A percentile compares a stretch with the other conserved stretches of the same genome.
Conservation (phyloP, 92 coral and sea anemone species). For the Isaurus tuberculatus region DNA sequence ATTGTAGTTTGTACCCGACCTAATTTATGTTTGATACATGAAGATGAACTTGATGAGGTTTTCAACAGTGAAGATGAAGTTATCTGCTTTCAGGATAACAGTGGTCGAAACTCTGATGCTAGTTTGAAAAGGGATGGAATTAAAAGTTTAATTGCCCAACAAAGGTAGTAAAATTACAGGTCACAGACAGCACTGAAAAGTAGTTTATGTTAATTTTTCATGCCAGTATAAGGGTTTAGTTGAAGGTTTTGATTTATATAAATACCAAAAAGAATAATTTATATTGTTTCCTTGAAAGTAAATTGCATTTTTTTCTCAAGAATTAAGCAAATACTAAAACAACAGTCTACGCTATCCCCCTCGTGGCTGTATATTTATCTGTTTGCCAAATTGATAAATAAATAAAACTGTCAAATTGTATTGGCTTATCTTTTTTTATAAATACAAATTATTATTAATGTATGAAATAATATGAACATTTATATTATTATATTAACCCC, state of each 20-base stretch:
- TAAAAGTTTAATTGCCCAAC: constrained; percentile 13
- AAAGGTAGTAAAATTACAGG: neutral
- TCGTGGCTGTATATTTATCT: neutral
- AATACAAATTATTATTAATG: no score
- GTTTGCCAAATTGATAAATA: neutral
- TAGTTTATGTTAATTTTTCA: neutral
- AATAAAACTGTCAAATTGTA: neutral
- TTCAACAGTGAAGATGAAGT: constrained; percentile 38
- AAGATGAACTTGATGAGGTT: constrained; percentile 27
- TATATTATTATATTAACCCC: neutral
- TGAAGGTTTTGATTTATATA: neutral
- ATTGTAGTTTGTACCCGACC: constrained; percentile 48
- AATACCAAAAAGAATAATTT: neutral
- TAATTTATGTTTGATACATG: constrained; percentile 45
- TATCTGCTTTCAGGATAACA: constrained; percentile 41
- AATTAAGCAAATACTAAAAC: neutral
- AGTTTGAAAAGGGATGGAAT: constrained; percentile 34
- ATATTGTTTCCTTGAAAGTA: neutral
- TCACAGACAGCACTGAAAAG: constrained; percentile 13
- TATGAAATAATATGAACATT: no score
- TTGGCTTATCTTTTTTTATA: neutral
- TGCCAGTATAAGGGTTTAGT: neutral
- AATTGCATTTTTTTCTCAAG: neutral
- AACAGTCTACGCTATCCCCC: neutral
- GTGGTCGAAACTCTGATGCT: constrained; percentile 50